A percentile compares a stretch with the other conserved stretches of the same genome.
These are phyloP conservation scores for Brachionus rotundiformis DNA, from an alignment of 1,140 invertebrate species.

Conservation along the genomic window DNA sequence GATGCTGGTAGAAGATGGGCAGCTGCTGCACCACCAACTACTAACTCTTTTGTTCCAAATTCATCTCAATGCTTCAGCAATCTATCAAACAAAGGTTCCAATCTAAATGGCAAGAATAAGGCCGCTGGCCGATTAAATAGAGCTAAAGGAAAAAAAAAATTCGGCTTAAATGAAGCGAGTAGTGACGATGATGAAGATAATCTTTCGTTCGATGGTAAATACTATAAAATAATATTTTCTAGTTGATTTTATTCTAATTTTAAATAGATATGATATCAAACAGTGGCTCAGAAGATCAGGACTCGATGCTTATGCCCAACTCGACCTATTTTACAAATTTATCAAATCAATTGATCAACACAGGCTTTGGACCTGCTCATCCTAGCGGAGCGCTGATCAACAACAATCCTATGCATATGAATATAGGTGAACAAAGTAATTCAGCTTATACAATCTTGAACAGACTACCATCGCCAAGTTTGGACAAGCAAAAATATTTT, in stretches of 20 bases:
- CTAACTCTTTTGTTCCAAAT: conserved; percentile 10
- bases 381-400: neutral
- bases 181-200: conserved; percentile 46
- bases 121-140: neutral
- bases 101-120: neutral
- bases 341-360: neutral
- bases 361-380: conserved; percentile 11
- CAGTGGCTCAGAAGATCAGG: conserved; percentile 48
- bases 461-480: conserved; percentile 8
- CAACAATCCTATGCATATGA: conserved; percentile 40
- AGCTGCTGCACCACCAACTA: neutral
- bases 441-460: conserved; percentile 19
- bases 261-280: conserved; percentile 20
- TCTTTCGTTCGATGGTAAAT: conserved; percentile 34
- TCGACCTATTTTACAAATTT: conserved; percentile 35
- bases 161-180: conserved; percentile 5
- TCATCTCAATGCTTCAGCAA: conserved; percentile 20
- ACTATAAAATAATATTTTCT: neutral
- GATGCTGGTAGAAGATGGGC: conserved; percentile 70
- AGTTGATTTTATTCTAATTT: neutral
- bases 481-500: conserved; percentile 32
- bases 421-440: conserved; percentile 4
- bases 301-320: conserved; percentile 33
- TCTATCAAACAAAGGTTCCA: conserved; percentile 10
- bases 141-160: conserved; percentile 15